Evolutionary conservation across 2,113 vertebrate species (phyloP).

Genomic region (Lutjanus erythropterus): DNA sequence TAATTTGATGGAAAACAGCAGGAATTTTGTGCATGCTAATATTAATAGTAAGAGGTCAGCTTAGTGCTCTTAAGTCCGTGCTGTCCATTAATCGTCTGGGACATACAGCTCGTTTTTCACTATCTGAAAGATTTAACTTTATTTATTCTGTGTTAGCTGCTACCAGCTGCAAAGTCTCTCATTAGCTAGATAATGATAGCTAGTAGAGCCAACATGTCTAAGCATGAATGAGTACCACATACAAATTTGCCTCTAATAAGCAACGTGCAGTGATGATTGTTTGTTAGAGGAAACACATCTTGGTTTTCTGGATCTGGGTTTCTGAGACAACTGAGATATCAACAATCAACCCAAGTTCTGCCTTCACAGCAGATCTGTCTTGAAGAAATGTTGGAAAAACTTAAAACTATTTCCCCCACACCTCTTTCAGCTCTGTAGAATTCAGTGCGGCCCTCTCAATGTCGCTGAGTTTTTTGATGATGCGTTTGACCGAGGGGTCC

Average conservation of each 20-base stretch:
- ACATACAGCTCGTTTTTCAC: neutral
- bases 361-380: neutral
- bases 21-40: neutral
- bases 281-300: neutral
- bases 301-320: neutral
- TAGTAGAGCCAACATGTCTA: neutral
- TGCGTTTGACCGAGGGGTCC: slow-evolving; percentile 85
- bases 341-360: neutral
- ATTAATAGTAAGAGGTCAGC: neutral
- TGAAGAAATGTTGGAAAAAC: neutral
- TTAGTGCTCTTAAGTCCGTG: neutral
- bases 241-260: no score
- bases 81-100: neutral
- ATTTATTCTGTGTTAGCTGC: neutral
- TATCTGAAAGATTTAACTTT: neutral
- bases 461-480: slow-evolving; percentile 92
- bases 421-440: slow-evolving; percentile 88
- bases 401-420: slow-evolving; percentile 62
- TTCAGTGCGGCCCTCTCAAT: slow-evolving; percentile 90
- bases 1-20: neutral
- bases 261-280: neutral
- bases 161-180: neutral
- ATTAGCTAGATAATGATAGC: neutral
- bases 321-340: neutral
- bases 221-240: no score